Base-by-base conservation (phyloP, 2,797 vertebrate species). In the Centropyge bicolor region DNA sequence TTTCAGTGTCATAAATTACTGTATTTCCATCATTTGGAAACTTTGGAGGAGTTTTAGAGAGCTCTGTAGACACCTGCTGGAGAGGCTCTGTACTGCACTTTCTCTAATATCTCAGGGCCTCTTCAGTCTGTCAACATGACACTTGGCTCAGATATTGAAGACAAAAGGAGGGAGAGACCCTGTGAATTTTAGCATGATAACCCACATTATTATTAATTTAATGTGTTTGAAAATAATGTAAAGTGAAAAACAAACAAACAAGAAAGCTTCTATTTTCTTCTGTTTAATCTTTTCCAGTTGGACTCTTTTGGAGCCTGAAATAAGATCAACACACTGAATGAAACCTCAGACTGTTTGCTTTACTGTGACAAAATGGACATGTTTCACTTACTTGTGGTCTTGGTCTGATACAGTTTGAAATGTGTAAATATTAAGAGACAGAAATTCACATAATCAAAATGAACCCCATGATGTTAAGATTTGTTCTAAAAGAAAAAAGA, bases 11-110 rank as follows among this genome's bases (percentile, higher is more conserved):
- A 49, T 40, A 35, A 57, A 27, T 3, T 17, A 4, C 14, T 68
- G 45, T 61, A 24, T 65, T 8, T 1, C 51, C 9, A 7, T 65
- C 19, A 43, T 74, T 64, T 52, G 17, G 11, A 16, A 5, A 76
- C 41, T 73, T 81, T 73, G 8, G 8, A 46, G 45, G 62, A 12
- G 27, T 73, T 66, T 69, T 46, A 36, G 6, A 61, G 31, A 76
- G 20, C 46, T 68, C 46, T 81, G 36, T 36, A 3, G 62, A 45
- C 71, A 64, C 6, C 71, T 84, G 71, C 54, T 81, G 70, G 74
- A 65, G n/a, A 36, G 10, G 14, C 31, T 63, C 19, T 72, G 56
- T n/a, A 57, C 41, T 81, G 59, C 72, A 74, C 38, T 76, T 73
- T 70, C 8, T 70, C 0, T 62, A 78, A 72, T 81, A 68, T 81